Base-by-base conservation (phyloP, 2,888 invertebrate species). In the Andrena bicolor region DNA sequence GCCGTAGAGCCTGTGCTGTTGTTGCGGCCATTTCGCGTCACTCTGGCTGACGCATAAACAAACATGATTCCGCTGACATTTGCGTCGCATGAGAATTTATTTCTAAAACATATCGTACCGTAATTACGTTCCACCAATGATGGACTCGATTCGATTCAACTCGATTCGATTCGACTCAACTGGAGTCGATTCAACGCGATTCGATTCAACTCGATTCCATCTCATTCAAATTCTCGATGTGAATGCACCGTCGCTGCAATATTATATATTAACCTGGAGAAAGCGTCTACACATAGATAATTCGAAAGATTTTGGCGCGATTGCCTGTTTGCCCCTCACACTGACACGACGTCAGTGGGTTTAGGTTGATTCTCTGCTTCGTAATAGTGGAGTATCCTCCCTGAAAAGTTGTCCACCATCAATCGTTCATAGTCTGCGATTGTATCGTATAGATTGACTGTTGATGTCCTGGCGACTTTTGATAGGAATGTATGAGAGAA, bases 1-100 rank as follows among this genome's bases (percentile, higher is more conserved):
- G 85, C 83, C 23, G 56, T 13, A 8, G 23, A 10, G 1, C 0
- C 10, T 13, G 4, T 26, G 41, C 16, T 26, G 56, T 10, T 26
- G 85, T 68, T 53, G 91, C 92, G 88, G 92, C 92, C 92, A 92
- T 92, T 92, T 92, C 90, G 90, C 91, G 88, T 86, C 90, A 86
- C 70, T 76, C 51, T 63, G 32, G 16, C 30, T 69, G 73, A 74
- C 73, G 70, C 82, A 74, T 87, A 86, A 84, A 88, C 86, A 88
- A 86, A 86, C 69, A 58, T 58, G n/a, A 20, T 53, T 48, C 23
- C 41, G 20, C 20, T 71, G 35, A 49, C 35, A 80, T 74, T 76
- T 76, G 76, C 76, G 78, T 64, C 49, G 76, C 53, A 84, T 35
- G 8, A 16, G 5, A 28, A 30, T 35, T 51, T 66, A 2, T 61